Percentiles rank a stretch among this genome's conserved stretches.
Evolutionary conservation across 1,140 invertebrate genomes (phyloP).

Genomic region (Atta cephalotes): DNA sequence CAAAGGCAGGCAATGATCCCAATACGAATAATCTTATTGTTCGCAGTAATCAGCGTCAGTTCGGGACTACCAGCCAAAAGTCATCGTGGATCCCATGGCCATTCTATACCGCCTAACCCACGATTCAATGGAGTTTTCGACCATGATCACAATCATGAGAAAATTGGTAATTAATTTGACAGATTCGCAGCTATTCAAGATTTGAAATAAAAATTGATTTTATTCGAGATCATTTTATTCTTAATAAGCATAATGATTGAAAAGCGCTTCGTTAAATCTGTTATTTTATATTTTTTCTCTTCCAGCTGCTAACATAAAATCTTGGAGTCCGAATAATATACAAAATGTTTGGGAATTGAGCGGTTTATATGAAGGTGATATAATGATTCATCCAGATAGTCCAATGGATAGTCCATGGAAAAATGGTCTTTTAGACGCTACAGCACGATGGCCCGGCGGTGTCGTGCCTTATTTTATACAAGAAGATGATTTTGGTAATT

Average conservation of each 20-base stretch:
- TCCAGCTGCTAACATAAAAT: constrained; percentile 74
- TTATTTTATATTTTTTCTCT: neutral
- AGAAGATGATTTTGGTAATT: constrained; percentile 88
- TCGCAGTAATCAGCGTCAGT: neutral
- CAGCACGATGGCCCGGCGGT: constrained; percentile 88
- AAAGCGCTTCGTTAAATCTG: neutral
- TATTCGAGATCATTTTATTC: neutral
- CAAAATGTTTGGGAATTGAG: constrained; percentile 87
- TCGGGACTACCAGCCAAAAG: constrained; percentile 11
- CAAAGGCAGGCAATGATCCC: constrained; percentile 1
- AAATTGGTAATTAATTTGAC: constrained; percentile 69
- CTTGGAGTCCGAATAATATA: constrained; percentile 79
- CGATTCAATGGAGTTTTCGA: constrained; percentile 66
- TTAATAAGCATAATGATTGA: neutral
- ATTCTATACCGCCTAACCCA: constrained; percentile 69
- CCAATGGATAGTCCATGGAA: constrained; percentile 71
- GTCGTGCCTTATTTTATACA: constrained; percentile 89
- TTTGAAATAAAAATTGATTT: constrained; percentile 27
- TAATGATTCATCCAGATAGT: constrained; percentile 85
- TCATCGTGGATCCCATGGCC: constrained; percentile 25
- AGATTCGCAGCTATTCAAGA: neutral
- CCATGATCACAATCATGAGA: constrained; percentile 58
- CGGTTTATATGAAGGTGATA: constrained; percentile 88
- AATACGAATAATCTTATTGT: neutral
- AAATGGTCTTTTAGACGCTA: constrained; percentile 88